Percentiles rank a stretch among this genome's conserved stretches.
Evolutionary conservation across 2,113 vertebrate genomes (phyloP).

Genomic region (Mus spicilegus): DNA sequence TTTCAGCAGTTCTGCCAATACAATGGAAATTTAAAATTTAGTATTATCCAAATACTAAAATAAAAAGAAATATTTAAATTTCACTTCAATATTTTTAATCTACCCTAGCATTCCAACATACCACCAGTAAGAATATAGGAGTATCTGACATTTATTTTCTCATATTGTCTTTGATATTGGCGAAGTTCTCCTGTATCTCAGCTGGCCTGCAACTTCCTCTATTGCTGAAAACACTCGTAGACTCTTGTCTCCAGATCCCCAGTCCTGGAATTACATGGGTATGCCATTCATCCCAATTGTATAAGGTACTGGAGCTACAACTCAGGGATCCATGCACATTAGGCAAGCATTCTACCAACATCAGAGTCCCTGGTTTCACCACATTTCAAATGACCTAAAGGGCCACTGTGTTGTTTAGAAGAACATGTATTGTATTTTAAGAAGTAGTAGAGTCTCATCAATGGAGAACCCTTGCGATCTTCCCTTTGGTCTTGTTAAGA

Average conservation of each 20-base stretch:
- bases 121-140: background rate
- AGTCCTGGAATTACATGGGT: background rate
- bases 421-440: background rate
- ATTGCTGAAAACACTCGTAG: background rate
- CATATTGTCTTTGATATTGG: background rate
- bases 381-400: background rate
- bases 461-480: background rate
- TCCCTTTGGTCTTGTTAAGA: slow-evolving; percentile 5
- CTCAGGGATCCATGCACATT: background rate
- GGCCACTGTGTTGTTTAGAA: background rate
- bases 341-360: background rate
- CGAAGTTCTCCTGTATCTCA: background rate
- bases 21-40: slow-evolving; percentile 48
- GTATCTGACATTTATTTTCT: slow-evolving; percentile 28
- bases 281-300: background rate
- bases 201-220: background rate
- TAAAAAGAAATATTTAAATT: slow-evolving; percentile 22
- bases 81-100: slow-evolving; percentile 46
- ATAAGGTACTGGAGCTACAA: background rate
- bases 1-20: slow-evolving; percentile 30
- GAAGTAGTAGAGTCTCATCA: background rate
- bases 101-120: slow-evolving; percentile 23
- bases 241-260: background rate
- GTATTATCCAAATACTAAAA: background rate
- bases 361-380: background rate